Conservation (phyloP, 2,797 vertebrate genomes). For the Sebastes matsubarae region DNA sequence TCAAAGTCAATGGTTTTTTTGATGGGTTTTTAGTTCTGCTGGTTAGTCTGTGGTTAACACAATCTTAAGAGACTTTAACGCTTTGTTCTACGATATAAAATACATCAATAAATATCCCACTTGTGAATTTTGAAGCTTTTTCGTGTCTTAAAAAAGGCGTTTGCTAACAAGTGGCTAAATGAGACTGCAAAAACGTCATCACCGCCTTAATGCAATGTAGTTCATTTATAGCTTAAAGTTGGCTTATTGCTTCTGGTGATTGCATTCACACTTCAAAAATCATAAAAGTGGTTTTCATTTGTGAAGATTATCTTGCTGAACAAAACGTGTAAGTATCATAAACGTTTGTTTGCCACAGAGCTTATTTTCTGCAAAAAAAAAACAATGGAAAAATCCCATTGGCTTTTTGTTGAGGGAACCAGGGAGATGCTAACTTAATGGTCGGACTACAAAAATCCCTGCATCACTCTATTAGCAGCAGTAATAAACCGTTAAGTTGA, state of each 20-base stretch:
- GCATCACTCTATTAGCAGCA: background rate
- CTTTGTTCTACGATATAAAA: background rate
- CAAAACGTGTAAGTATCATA: background rate
- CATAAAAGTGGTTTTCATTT: background rate
- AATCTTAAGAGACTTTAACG: background rate
- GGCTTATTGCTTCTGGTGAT: background rate
- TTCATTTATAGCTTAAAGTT: background rate
- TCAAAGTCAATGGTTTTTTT: background rate
- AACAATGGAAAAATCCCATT: too few relatives aligned
- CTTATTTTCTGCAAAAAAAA: too few relatives aligned
- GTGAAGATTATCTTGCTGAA: background rate
- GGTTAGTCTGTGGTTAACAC: background rate
- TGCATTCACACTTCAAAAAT: background rate
- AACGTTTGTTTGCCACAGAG: too few relatives aligned
- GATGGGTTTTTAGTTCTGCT: background rate
- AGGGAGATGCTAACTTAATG: background rate
- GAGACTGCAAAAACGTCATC: background rate
- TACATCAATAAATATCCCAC: background rate
- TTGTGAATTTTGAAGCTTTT: background rate
- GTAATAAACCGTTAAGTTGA: background rate
- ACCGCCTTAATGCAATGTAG: background rate
- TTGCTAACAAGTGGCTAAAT: background rate
- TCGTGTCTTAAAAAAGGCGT: background rate
- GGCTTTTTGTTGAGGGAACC: background rate
- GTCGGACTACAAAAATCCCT: background rate